Conservation (phyloP, 2,113 vertebrate genomes). For the Aphyosemion australe region DNA sequence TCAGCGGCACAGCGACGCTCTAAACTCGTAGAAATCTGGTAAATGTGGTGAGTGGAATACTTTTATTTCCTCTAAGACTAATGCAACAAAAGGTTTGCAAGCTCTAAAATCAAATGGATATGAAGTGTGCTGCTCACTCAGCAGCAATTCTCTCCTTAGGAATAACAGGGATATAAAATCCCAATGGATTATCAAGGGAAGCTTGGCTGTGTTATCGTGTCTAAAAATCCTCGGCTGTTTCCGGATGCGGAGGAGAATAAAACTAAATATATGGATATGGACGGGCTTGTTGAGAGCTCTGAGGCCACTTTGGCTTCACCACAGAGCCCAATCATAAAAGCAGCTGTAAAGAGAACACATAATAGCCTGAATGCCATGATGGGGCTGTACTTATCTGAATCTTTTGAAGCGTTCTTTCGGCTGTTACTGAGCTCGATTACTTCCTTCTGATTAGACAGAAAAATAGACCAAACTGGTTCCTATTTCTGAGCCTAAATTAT, state of each 20-base stretch:
- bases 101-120: conserved; percentile 8
- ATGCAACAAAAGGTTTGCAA: conserved; percentile 10
- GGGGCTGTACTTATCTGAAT: conserved; percentile 24
- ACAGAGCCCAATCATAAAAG: conserved; percentile 29
- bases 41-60: not conserved
- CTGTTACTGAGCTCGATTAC: conserved; percentile 19
- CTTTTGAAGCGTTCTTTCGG: conserved; percentile 20
- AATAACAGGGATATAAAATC: conserved; percentile 8
- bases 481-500: not conserved
- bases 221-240: conserved; percentile 10
- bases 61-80: not conserved
- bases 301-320: conserved; percentile 3
- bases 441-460: conserved; percentile 16
- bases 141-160: not conserved
- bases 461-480: conserved; percentile 4
- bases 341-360: conserved; percentile 16
- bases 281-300: conserved; percentile 2
- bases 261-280: conserved; percentile 19
- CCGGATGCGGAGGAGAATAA: conserved; percentile 17
- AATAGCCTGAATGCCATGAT: conserved; percentile 19
- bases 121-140: not conserved
- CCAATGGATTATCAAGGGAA: conserved; percentile 4
- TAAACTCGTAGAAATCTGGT: not conserved
- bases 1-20: not conserved
- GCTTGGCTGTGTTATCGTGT: not conserved